phyloP scores from a whole-genome alignment of 2,888 invertebrate genomes.

The Caenorhabditis panamensis region DNA sequence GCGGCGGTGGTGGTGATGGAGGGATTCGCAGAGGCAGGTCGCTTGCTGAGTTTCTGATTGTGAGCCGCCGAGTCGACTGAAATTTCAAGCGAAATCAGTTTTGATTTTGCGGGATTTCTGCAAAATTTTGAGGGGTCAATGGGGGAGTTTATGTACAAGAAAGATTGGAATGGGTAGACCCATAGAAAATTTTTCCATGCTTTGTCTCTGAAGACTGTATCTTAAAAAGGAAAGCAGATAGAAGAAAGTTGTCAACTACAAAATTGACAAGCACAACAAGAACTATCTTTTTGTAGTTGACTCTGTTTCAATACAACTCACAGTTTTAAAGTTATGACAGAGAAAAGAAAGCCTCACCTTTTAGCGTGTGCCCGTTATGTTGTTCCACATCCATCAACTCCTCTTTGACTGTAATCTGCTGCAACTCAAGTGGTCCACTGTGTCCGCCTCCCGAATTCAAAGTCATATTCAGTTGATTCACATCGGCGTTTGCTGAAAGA shows the following conservation, averaged over 20 bases:
- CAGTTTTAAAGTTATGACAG: too few relatives aligned
- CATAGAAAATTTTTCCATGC: too few relatives aligned
- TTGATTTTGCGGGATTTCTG: conserved; percentile 52
- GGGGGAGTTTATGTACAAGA: not conserved
- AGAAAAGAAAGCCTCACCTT: too few relatives aligned
- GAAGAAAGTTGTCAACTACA: too few relatives aligned
- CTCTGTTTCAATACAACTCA: too few relatives aligned
- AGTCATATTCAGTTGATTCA: not conserved
- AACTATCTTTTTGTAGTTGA: too few relatives aligned
- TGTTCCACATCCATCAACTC: conserved; percentile 46
- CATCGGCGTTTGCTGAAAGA: conserved; percentile 46
- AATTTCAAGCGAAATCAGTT: conserved; percentile 31
- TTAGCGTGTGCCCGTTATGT: conserved; percentile 44
- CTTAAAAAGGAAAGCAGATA: too few relatives aligned
- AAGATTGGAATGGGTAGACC: not conserved
- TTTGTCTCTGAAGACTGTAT: too few relatives aligned
- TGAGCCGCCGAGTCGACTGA: conserved; percentile 34
- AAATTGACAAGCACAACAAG: too few relatives aligned
- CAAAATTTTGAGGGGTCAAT: conserved; percentile 11
- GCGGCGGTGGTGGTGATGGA: conserved; percentile 7
- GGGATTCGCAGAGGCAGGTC: conserved; percentile 54
- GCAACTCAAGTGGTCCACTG: conserved; percentile 4
- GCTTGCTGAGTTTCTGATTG: conserved; percentile 28
- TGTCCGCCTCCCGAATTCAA: not conserved
- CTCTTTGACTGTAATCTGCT: conserved; percentile 21